These are phyloP conservation scores for Oeneis ivallda DNA, from an alignment of 2,888 invertebrate species.

Conservation along the genomic window DNA sequence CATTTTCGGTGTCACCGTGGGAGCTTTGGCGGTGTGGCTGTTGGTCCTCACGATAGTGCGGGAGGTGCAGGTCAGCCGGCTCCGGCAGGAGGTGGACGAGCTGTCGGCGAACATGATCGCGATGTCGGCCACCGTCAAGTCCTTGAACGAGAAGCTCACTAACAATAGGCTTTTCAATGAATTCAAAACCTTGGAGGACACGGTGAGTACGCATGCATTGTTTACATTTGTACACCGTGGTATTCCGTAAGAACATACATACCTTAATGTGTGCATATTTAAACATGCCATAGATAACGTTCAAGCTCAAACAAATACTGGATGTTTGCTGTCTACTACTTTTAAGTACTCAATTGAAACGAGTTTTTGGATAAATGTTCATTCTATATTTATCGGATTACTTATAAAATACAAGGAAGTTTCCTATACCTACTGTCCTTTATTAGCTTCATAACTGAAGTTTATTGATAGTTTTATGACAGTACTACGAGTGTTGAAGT, in stretches of 20 bases:
- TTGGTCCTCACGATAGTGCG: slow-evolving; percentile 63
- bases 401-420: not conserved
- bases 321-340: slow-evolving; percentile 20
- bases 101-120: slow-evolving; percentile 67
- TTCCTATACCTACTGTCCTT: not conserved
- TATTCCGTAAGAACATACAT: slow-evolving; percentile 20
- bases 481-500: not conserved
- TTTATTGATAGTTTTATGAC: no score
- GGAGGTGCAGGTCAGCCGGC: slow-evolving; percentile 62
- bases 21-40: slow-evolving; percentile 58
- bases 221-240: slow-evolving; percentile 12
- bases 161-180: slow-evolving; percentile 66
- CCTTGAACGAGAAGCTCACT: slow-evolving; percentile 63
- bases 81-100: slow-evolving; percentile 65
- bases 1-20: slow-evolving; percentile 51
- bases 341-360: slow-evolving; percentile 19
- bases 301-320: slow-evolving; percentile 17
- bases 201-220: slow-evolving; percentile 57
- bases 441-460: not conserved
- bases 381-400: slow-evolving; percentile 1
- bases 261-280: slow-evolving; percentile 26
- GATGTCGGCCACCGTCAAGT: slow-evolving; percentile 62
- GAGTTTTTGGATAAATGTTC: slow-evolving; percentile 17
- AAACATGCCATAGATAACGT: slow-evolving; percentile 33
- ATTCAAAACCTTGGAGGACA: slow-evolving; percentile 66